Percentiles rank a stretch among this genome's conserved stretches.
Evolutionary conservation across 2,797 vertebrate species (phyloP).

Genomic region (Heteromormyrus szaboi): DNA sequence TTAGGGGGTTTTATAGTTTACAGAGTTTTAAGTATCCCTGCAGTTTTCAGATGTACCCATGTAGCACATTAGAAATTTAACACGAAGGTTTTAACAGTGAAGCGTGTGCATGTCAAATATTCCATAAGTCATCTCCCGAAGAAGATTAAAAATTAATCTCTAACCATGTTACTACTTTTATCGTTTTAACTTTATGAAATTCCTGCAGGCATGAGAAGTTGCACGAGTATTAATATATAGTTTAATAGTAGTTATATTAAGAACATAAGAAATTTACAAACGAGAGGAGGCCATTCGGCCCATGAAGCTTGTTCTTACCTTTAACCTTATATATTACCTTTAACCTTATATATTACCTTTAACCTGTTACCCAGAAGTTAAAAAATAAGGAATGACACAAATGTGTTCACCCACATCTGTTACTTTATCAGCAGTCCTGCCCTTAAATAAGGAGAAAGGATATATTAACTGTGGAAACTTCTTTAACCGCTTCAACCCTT

Average conservation of each 20-base stretch:
- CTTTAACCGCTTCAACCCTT: not conserved
- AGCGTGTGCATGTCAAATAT: not conserved
- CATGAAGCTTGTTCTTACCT: too few species aligned
- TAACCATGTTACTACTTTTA: conserved; percentile 19
- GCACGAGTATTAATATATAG: conserved; percentile 11
- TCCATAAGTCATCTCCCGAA: conserved; percentile 8
- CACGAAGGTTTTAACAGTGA: not conserved
- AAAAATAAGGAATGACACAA: not conserved
- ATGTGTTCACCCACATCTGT: not conserved
- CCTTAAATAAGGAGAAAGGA: not conserved
- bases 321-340: not conserved
- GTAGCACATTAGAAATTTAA: not conserved
- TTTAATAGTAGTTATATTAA: not conserved
- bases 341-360: not conserved
- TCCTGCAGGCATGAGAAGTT: conserved; percentile 6
- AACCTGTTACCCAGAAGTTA: conserved; percentile 19
- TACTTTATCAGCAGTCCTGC: not conserved
- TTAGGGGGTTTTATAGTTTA: not conserved
- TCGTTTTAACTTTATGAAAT: conserved; percentile 23
- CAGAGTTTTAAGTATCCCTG: not conserved
- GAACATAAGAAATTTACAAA: too few species aligned
- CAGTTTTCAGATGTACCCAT: not conserved
- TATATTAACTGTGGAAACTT: not conserved
- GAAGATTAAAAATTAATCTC: conserved; percentile 24
- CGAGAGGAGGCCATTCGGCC: too few species aligned